Percentiles rank a stretch among this genome's conserved stretches.
Conservation (phyloP, 2,113 vertebrate species). For the Megaleporinus macrocephalus region DNA sequence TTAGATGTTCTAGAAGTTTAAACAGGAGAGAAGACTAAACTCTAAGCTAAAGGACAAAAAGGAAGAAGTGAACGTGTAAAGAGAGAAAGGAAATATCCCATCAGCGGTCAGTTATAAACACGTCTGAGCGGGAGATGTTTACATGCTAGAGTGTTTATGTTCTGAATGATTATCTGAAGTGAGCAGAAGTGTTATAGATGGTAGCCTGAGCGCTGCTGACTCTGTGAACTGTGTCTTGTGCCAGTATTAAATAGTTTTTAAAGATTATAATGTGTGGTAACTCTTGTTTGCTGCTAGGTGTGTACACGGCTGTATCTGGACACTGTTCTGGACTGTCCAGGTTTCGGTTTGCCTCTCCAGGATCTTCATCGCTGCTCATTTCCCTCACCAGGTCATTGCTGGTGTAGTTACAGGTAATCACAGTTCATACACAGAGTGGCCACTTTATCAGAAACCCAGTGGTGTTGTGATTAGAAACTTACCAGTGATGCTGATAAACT, state of each 20-base stretch:
- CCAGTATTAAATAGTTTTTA: background rate
- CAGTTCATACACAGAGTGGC: no score
- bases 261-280: no score
- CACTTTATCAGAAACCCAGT: no score
- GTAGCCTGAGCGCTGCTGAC: background rate
- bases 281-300: constrained; percentile 73
- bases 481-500: no score
- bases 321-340: constrained; percentile 86
- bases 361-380: constrained; percentile 95
- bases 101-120: background rate
- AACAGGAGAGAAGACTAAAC: no score
- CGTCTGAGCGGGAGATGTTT: background rate
- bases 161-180: background rate
- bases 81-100: background rate
- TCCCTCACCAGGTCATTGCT: constrained; percentile 93
- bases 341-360: constrained; percentile 92
- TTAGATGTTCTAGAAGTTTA: no score
- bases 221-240: background rate
- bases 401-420: constrained; percentile 90
- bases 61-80: background rate
- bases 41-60: background rate
- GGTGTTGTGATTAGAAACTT: no score
- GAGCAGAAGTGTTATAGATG: background rate
- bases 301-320: constrained; percentile 83
- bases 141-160: background rate